phyloP scores from a whole-genome alignment of 2,888 invertebrate genomes.

The Ceriagrion tenellum region DNA sequence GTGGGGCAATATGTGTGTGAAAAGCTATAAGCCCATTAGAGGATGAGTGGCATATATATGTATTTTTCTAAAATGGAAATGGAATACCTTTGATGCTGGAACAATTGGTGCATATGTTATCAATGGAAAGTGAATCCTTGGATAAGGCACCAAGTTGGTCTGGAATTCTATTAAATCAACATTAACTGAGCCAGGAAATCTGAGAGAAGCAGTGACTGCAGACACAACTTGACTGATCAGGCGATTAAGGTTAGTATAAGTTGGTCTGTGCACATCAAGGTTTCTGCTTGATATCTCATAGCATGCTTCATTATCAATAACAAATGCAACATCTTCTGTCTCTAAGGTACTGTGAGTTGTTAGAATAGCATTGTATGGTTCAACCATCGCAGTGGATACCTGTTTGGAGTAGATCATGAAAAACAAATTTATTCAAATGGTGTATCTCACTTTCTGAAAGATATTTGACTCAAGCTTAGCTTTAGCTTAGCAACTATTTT shows the following conservation, averaged over 20 bases:
- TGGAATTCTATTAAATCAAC: conserved; percentile 66
- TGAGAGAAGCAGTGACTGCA: conserved; percentile 85
- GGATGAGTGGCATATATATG: too few species aligned
- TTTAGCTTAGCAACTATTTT: not conserved
- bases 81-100: conserved; percentile 79
- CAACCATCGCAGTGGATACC: conserved; percentile 87
- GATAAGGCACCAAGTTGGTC: conserved; percentile 89
- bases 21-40: too few species aligned
- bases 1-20: too few species aligned
- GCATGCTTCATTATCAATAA: conserved; percentile 88
- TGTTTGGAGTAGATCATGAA: conserved; percentile 73
- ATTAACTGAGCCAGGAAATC: conserved; percentile 79
- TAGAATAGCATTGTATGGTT: conserved; percentile 87
- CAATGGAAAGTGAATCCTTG: conserved; percentile 92
- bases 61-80: not conserved
- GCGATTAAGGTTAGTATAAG: conserved; percentile 92
- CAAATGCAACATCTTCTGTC: conserved; percentile 85
- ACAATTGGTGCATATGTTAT: conserved; percentile 87
- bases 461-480: not conserved
- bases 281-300: conserved; percentile 88
- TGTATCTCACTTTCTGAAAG: not conserved
- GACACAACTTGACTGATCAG: conserved; percentile 87
- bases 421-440: too few species aligned
- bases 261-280: conserved; percentile 88
- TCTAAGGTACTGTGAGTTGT: conserved; percentile 86